Evolutionary conservation across 1,140 invertebrate genomes (phyloP).

Genomic region (Zaprionus gabonicus): DNA sequence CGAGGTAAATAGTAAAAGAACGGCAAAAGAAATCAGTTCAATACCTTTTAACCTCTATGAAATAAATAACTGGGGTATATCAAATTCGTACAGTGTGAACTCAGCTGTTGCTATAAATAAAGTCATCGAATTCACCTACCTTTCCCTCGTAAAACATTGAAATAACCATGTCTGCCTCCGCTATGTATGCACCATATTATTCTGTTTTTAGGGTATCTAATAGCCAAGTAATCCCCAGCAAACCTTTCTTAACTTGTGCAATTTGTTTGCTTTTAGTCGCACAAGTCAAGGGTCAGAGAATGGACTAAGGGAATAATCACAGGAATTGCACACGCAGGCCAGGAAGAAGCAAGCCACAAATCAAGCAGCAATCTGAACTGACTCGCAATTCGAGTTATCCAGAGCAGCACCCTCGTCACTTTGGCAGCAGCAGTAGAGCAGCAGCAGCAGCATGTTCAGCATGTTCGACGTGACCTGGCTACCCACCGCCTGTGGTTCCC

Average conservation of each 20-base stretch:
- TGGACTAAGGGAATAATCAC: slow-evolving; percentile 1
- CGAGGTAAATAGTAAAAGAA: not conserved
- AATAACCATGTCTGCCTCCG: too few species aligned
- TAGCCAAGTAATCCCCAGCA: not conserved
- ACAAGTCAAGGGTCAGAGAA: not conserved
- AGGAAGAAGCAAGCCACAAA: not conserved
- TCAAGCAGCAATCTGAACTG: not conserved
- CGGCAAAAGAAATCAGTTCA: not conserved
- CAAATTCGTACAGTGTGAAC: not conserved
- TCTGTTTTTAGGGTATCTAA: not conserved
- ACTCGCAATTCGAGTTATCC: not conserved
- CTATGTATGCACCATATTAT: too few species aligned
- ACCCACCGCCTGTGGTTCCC: slow-evolving; percentile 78
- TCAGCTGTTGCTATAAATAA: not conserved
- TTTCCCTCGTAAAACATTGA: too few species aligned
- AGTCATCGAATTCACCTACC: not conserved
- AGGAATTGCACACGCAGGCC: not conserved
- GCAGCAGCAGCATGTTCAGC: not conserved
- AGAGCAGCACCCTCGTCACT: not conserved
- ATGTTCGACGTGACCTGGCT: slow-evolving; percentile 83
- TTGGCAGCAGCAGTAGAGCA: not conserved
- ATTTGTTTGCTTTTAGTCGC: slow-evolving; percentile 1
- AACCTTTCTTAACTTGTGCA: not conserved
- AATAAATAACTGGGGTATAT: not conserved
- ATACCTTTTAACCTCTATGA: not conserved